These are phyloP conservation scores for Nasonovia ribisnigri DNA, from an alignment of 2,888 invertebrate species.

Conservation along the genomic window DNA sequence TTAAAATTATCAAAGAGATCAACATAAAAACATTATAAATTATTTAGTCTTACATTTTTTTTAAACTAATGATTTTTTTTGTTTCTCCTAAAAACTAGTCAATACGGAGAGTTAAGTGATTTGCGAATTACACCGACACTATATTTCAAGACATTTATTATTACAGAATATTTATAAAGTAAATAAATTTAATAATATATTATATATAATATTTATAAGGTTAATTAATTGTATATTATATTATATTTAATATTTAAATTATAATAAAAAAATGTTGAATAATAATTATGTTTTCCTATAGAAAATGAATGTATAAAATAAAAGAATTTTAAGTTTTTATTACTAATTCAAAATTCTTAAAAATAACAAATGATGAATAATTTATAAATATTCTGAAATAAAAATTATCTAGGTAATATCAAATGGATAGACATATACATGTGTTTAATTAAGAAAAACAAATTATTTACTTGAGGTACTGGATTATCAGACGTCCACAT, in stretches of 20 bases:
- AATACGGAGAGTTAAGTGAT: no score
- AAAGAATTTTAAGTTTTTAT: background rate
- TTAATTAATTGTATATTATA: no score
- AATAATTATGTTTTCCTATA: background rate
- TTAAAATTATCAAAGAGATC: no score
- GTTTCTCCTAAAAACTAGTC: no score
- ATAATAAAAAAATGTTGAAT: background rate
- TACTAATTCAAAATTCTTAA: background rate
- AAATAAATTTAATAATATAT: no score
- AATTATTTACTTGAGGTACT: constrained; percentile 79
- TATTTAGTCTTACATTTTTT: no score
- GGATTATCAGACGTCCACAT: constrained; percentile 99
- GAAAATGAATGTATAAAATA: background rate
- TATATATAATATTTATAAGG: background rate
- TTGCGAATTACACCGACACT: no score
- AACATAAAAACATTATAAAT: no score
- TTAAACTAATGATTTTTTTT: no score
- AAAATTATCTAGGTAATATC: background rate
- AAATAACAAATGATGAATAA: background rate
- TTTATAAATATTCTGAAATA: background rate
- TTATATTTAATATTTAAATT: background rate
- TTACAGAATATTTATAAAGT: background rate
- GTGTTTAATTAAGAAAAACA: background rate
- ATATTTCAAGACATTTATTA: background rate
- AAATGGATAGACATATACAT: background rate